A percentile compares a stretch with the other conserved stretches of the same genome.
phyloP scores from a whole-genome alignment of 2,888 invertebrate genomes.

The Itoplectis maculator region DNA sequence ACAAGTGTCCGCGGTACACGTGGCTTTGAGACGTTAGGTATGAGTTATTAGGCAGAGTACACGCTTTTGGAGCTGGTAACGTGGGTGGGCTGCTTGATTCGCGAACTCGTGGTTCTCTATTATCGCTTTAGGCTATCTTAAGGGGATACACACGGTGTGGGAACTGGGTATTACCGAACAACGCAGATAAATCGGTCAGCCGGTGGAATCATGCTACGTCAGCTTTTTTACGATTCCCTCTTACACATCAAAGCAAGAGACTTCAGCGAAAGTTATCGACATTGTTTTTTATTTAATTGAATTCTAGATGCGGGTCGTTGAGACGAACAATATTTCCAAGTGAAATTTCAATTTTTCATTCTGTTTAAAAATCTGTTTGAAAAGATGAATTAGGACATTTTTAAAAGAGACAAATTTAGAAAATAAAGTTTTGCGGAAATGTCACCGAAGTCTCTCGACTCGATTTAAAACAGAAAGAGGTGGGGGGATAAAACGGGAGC shows the following conservation, averaged over 20 bases:
- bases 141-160: background rate
- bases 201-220: constrained; percentile 37
- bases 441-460: background rate
- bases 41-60: constrained; percentile 64
- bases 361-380: background rate
- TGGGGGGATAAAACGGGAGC: constrained; percentile 32
- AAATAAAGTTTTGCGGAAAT: background rate
- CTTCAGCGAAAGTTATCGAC: background rate
- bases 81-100: constrained; percentile 72
- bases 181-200: constrained; percentile 11
- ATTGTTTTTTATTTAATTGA: no score
- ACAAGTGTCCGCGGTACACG: constrained; percentile 52
- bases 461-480: constrained; percentile 11
- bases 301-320: no score
- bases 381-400: background rate
- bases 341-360: background rate
- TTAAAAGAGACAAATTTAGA: background rate
- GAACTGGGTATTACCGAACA: constrained; percentile 16
- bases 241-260: background rate
- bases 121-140: background rate
- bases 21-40: constrained; percentile 60
- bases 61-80: constrained; percentile 71
- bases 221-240: constrained; percentile 32
- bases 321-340: background rate
- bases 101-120: constrained; percentile 61